Evolutionary conservation across 2,888 invertebrate genomes (phyloP).

Genomic region (Drosophila sordidula): DNA sequence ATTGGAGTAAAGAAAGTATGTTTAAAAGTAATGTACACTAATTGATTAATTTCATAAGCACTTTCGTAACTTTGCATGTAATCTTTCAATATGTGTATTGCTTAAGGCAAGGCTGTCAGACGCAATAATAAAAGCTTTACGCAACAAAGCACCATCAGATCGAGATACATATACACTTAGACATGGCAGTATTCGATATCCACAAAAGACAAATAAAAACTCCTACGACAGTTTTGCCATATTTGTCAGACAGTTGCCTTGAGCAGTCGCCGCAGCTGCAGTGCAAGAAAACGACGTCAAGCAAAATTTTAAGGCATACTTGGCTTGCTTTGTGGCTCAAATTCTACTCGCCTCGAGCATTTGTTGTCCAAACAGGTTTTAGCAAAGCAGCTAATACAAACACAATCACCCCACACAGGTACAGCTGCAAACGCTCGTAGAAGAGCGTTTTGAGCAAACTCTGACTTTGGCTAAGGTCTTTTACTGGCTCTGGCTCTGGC

Average conservation of each 20-base stretch:
- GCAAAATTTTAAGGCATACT: constrained; percentile 29
- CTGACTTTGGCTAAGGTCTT: constrained; percentile 1
- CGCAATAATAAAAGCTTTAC: constrained; percentile 32
- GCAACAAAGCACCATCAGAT: constrained; percentile 29
- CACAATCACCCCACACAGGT: constrained; percentile 6
- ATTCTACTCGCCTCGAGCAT: constrained; percentile 45
- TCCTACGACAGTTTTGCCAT: constrained; percentile 70
- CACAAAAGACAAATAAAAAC: constrained; percentile 40
- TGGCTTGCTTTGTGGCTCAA: constrained; percentile 43
- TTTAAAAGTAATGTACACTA: not conserved
- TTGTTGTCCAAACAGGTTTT: constrained; percentile 63
- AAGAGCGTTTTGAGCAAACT: constrained; percentile 13
- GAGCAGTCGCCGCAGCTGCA: constrained; percentile 47
- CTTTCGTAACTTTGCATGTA: constrained; percentile 1
- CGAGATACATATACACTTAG: constrained; percentile 16
- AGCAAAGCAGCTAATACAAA: constrained; percentile 17
- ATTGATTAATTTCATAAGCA: too few species aligned
- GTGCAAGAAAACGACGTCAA: constrained; percentile 31
- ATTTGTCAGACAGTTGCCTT: constrained; percentile 68
- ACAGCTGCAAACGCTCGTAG: constrained; percentile 8
- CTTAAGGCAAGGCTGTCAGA: constrained; percentile 27
- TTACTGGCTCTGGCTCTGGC: not conserved
- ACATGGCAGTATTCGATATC: constrained; percentile 15
- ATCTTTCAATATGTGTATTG: constrained; percentile 21
- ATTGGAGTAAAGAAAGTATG: constrained; percentile 1